Base-by-base conservation (phyloP, 2,113 vertebrate genomes). In the Amia ocellicauda region DNA sequence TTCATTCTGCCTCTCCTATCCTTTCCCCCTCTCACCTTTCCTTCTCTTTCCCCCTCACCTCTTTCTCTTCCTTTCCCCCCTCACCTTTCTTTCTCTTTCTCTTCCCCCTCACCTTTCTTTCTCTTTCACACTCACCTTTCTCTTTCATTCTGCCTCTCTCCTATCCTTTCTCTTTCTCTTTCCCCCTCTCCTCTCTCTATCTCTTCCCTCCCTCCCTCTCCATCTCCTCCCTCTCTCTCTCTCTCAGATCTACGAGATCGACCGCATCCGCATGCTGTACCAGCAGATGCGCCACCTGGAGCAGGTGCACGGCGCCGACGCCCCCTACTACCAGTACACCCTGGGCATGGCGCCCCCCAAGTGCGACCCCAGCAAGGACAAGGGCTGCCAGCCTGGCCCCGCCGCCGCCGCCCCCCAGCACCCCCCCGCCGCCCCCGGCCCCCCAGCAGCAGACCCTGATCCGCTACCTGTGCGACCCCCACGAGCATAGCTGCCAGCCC, bases 271-370 rank as follows among this genome's bases (percentile, higher is more conserved):
- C 67, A 86, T 89, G 79, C 69, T 86, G 62, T 91, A 91, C 79
- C 87, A 89, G 79, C 87, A 91, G 77, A 91, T 91, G 90, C 74
- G 89, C 11, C 72, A 82, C 47, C 73, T 91, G 67, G 90, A 91
- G 63, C 70, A 88, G 1, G 68, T 78, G 13, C 80, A 89, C 0
- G 90, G 90, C 14, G 84, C 89, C 4, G 63, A 90, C n/a, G 90
- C 89, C 4, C 75, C 86, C 7, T 77, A 80, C 19, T 85, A 75
- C 69, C 90, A 90, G 79, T 86, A 58, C 76, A 87, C 83, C 20
- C 74, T 90, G 51, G 88, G 86, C 1, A 9, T 88, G 4, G 84
- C 83, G 0, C 53, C 71, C 55, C 41, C 66, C 31, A 74, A 66
- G 67, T 90, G 89, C 10, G 87, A 90, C 69, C 88, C 87, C 0